Evolutionary conservation across 2,113 vertebrate species (phyloP).

Genomic region (Crypturellus undulatus): DNA sequence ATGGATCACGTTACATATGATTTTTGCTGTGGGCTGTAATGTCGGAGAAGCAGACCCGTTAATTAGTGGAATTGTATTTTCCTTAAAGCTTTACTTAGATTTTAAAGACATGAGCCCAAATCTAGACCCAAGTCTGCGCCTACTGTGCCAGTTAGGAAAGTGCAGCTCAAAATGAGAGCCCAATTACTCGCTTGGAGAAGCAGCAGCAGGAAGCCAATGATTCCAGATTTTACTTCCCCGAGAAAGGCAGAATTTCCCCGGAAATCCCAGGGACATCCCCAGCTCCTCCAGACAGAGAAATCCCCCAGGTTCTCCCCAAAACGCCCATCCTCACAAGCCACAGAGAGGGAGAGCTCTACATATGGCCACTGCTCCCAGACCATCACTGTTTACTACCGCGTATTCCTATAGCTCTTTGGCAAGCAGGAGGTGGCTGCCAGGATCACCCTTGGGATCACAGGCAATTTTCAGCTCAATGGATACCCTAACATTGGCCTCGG

Average conservation of each 20-base stretch:
- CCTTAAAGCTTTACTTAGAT: neutral
- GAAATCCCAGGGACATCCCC: neutral
- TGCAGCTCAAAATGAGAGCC: neutral
- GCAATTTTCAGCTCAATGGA: neutral
- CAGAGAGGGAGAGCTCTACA: neutral
- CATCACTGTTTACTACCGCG: neutral
- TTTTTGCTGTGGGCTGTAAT: neutral
- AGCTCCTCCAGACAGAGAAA: neutral
- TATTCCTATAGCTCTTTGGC: neutral
- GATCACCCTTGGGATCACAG: neutral
- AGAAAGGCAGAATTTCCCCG: neutral
- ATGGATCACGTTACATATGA: neutral
- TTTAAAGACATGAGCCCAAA: neutral
- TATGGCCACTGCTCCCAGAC: neutral
- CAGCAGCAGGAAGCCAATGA: neutral
- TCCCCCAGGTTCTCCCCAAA: neutral
- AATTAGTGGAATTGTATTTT: neutral
- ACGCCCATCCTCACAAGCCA: neutral
- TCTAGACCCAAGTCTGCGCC: neutral
- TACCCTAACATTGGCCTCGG: neutral
- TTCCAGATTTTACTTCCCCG: neutral
- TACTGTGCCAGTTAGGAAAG: neutral
- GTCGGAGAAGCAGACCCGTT: neutral
- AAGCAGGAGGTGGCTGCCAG: neutral
- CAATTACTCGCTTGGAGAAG: neutral